These are phyloP conservation scores for Plecotus auritus DNA, from an alignment of 2,113 vertebrate species.

Conservation along the genomic window DNA sequence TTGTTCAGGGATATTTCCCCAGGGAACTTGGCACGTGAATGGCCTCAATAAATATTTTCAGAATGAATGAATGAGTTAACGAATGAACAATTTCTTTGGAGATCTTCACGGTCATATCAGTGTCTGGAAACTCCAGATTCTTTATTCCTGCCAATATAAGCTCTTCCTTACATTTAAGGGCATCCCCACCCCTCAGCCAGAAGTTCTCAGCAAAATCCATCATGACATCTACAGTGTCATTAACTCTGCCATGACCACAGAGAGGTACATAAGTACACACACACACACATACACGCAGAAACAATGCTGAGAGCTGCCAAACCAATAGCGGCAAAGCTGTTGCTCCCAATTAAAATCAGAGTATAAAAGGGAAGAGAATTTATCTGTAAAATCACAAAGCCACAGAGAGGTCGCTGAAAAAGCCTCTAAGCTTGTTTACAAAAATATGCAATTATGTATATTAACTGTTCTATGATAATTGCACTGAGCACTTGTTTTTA, in stretches of 20 bases:
- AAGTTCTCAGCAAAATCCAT: not conserved
- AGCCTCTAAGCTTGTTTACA: constrained; percentile 72
- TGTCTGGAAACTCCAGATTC: not conserved
- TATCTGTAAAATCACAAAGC: constrained; percentile 76
- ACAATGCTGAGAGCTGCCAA: not conserved
- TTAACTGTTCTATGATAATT: constrained; percentile 70
- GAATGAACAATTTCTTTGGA: not conserved
- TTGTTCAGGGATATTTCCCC: constrained; percentile 1
- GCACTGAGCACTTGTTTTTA: constrained; percentile 45
- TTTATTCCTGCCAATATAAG: not conserved
- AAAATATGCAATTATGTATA: constrained; percentile 68
- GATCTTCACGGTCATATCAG: not conserved
- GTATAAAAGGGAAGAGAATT: constrained; percentile 74
- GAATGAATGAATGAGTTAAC: not conserved
- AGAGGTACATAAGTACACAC: rapidly evolving
- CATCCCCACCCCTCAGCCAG: constrained; percentile 1
- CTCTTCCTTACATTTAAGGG: not conserved
- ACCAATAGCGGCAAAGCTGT: not conserved
- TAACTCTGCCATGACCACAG: not conserved
- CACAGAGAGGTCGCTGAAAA: constrained; percentile 73
- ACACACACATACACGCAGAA: not conserved
- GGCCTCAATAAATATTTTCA: not conserved
- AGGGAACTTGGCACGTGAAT: not conserved
- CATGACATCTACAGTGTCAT: not conserved
- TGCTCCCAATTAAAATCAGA: constrained; percentile 73